phyloP scores from a whole-genome alignment of 2,113 vertebrate species.

The Fulmarus glacialis region DNA sequence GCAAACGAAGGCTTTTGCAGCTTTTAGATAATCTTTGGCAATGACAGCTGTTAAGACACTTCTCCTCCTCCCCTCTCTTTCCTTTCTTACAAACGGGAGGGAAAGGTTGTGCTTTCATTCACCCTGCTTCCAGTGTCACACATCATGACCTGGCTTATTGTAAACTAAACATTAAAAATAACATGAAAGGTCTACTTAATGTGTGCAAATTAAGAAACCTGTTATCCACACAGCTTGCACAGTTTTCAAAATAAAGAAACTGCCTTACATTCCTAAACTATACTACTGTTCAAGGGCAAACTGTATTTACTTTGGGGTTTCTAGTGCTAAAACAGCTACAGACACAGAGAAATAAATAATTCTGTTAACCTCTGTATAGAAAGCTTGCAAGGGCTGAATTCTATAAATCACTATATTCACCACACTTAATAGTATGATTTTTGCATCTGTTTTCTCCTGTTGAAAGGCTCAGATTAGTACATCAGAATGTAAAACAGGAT shows the following conservation, averaged over 20 bases:
- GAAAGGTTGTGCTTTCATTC: constrained; percentile 9
- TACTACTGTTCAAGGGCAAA: background rate
- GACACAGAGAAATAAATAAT: background rate
- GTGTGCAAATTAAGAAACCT: background rate
- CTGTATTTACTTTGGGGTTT: background rate
- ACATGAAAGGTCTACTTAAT: background rate
- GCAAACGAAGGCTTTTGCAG: constrained; percentile 78
- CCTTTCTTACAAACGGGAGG: background rate
- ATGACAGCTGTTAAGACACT: constrained; percentile 78
- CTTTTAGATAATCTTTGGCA: constrained; percentile 83
- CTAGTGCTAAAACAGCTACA: background rate
- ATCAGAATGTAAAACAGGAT: background rate
- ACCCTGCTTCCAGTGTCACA: background rate
- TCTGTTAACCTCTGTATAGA: background rate
- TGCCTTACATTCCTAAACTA: background rate
- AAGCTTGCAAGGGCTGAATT: background rate
- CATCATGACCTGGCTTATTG: background rate
- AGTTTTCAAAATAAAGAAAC: constrained; percentile 3
- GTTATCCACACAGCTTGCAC: background rate
- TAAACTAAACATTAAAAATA: constrained; percentile 10
- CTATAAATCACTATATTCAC: background rate
- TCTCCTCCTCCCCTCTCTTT: constrained; percentile 27
- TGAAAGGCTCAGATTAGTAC: background rate
- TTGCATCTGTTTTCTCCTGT: background rate
- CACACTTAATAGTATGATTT: background rate